Evolutionary conservation across 2,797 vertebrate genomes (phyloP).

Genomic region (Fratercula arctica): DNA sequence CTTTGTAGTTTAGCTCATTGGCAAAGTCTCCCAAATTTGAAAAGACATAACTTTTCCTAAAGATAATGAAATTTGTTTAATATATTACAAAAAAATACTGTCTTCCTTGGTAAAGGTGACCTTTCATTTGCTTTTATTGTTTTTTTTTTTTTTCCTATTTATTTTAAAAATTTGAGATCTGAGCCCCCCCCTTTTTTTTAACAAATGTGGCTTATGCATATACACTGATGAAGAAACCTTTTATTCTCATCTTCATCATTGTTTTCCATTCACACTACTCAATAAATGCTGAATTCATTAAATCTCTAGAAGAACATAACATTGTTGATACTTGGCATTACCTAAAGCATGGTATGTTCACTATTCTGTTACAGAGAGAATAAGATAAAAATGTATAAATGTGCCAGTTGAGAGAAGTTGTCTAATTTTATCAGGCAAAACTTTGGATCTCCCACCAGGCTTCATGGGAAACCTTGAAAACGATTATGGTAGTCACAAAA

Average conservation of each 20-base stretch:
- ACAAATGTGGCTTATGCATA: accelerated
- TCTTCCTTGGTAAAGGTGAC: not conserved
- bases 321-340: not conserved
- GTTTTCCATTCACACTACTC: not conserved
- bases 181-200: not conserved
- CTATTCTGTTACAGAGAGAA: not conserved
- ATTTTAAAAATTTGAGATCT: not conserved
- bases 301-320: not conserved
- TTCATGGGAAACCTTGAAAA: not conserved
- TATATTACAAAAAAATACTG: not conserved
- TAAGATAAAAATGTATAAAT: not conserved
- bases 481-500: not conserved
- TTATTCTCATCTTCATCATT: not conserved
- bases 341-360: not conserved
- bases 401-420: not conserved
- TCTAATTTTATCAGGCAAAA: not conserved
- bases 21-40: not conserved
- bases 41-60: not conserved
- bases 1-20: not conserved
- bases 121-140: not conserved
- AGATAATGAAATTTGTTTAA: not conserved
- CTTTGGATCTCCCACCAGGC: not conserved
- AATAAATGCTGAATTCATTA: not conserved
- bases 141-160: accelerated
- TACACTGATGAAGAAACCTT: not conserved